These are phyloP conservation scores for Telenomus remus DNA, from an alignment of 1,140 invertebrate species.

Conservation along the genomic window DNA sequence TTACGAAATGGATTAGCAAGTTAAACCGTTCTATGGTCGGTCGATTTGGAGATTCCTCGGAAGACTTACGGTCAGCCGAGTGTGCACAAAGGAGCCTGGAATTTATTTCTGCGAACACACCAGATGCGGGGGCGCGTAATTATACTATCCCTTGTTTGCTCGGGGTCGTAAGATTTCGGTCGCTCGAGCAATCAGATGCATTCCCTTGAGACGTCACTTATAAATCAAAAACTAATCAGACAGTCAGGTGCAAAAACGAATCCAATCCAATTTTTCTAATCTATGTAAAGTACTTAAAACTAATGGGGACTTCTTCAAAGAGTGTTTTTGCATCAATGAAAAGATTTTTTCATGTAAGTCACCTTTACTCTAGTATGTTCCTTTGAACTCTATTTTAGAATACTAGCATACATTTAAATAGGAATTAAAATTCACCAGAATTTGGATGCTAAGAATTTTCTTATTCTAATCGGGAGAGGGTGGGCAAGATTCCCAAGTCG, in stretches of 20 bases:
- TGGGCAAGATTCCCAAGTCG: slow-evolving; percentile 15
- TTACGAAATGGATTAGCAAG: too few species aligned
- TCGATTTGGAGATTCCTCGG: too few species aligned
- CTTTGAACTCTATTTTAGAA: too few species aligned
- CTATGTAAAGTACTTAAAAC: too few species aligned
- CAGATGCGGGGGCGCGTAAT: slow-evolving; percentile 61
- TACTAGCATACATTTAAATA: too few species aligned
- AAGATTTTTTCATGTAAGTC: too few species aligned
- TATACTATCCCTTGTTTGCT: slow-evolving; percentile 57
- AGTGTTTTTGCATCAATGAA: too few species aligned
- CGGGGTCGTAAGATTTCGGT: slow-evolving; percentile 36
- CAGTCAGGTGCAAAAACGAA: slow-evolving; percentile 4
- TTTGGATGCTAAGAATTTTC: slow-evolving; percentile 34
- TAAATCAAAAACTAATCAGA: slow-evolving; percentile 39
- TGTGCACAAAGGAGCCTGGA: slow-evolving; percentile 5
- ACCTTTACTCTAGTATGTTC: too few species aligned
- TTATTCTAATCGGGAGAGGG: slow-evolving; percentile 23
- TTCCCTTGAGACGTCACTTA: slow-evolving; percentile 55
- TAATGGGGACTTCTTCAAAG: too few species aligned
- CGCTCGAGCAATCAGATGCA: slow-evolving; percentile 21
- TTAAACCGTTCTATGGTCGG: too few species aligned
- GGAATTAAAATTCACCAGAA: slow-evolving; percentile 38
- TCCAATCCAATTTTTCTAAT: slow-evolving; percentile 1
- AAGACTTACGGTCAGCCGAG: not conserved
- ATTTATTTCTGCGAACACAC: slow-evolving; percentile 29